Base-by-base conservation (phyloP, 2,888 invertebrate species). In the Parasteatoda lunata region DNA sequence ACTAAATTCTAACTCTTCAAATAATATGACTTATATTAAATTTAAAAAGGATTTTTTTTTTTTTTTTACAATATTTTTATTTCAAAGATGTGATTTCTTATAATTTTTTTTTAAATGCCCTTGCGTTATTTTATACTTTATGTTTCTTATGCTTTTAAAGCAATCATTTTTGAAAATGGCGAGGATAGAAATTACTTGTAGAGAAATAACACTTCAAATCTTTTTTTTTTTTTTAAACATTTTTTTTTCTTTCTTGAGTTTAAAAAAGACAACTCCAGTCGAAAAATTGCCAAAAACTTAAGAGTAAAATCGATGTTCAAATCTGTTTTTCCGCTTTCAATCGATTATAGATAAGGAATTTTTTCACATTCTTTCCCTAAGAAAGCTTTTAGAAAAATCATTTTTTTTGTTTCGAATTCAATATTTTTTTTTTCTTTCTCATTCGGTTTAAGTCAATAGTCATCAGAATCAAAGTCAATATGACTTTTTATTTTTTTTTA, bases 301-400 rank as follows among this genome's bases (percentile, higher is more conserved):
- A 69, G 75, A 81, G 30, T 81, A 81, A 75, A 81, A 81, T 81
- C 81, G 81, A 81, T 81, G 75, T 49, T 30, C 68, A 81, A 81
- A 81, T 81, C 75, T 75, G 73, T 75, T 81, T 81, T 81, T 72
- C 80, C 64, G 54, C 81, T 75, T 52, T 68, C 81, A 68, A 81
- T 81, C 75, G 81, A 81, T 81, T 81, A 75, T 54, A 81, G 80
- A 81, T 81, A 81, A 81, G 81, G 52, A 81, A 15, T 75, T 54
- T 80, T 72, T 80, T 71, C 45, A 3, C 47, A 15, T n/a, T 49
- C n/a, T 13, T 76, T 48, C 47, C 30, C 7, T 54, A 30, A 52
- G n/a, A 70, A 70, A 79, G 78, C 78, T 70, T 79, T 79, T 70
- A 70, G 70, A 70, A 71, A 70, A 79, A 48, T 79, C 70, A 47